phyloP scores from a whole-genome alignment of 2,797 vertebrate species.

The Stomatorhinus walkeri region DNA sequence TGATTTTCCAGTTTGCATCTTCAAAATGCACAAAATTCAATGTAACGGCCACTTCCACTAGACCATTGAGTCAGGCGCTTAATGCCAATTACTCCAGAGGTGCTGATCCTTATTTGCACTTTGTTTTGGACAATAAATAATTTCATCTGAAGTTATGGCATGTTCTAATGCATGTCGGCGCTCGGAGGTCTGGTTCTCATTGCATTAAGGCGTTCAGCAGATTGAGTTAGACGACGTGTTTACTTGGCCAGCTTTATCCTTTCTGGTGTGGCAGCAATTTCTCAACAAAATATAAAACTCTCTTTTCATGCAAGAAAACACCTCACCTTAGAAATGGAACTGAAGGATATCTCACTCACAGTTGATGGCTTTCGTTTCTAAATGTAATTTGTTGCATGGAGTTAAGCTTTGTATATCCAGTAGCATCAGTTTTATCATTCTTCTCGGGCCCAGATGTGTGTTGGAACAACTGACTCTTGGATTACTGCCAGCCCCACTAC shows the following conservation, averaged over 20 bases:
- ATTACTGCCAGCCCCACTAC: slow-evolving; percentile 16
- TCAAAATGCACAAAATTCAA: neutral
- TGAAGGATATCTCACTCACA: neutral
- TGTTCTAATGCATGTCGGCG: too few species aligned
- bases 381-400: neutral
- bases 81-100: neutral
- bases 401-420: slow-evolving; percentile 6
- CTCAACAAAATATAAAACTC: neutral
- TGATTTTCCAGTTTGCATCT: neutral
- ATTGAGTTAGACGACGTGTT: neutral
- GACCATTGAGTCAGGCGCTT: neutral
- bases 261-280: neutral
- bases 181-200: neutral
- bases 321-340: neutral
- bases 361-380: slow-evolving; percentile 10
- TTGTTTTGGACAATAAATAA: neutral
- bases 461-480: slow-evolving; percentile 13
- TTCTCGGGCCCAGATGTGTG: neutral
- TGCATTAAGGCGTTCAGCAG: neutral
- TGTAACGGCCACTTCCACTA: neutral
- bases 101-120: neutral
- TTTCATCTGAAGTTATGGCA: neutral
- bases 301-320: neutral
- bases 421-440: slow-evolving; percentile 7
- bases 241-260: neutral